phyloP scores from a whole-genome alignment of 2,888 invertebrate genomes.

The Empis livida region DNA sequence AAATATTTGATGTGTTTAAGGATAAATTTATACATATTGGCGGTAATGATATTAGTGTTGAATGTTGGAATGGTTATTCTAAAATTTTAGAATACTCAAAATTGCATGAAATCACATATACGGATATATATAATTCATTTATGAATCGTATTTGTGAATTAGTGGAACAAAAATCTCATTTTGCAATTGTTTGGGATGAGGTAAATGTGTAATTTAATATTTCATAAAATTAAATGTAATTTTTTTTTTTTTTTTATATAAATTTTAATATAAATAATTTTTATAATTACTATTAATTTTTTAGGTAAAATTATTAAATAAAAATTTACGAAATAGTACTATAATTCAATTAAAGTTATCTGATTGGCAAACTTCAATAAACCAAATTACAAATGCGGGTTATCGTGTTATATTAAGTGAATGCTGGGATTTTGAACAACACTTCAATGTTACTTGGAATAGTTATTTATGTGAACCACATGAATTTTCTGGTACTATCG shows the following conservation, averaged over 20 bases:
- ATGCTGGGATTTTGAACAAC: constrained; percentile 74
- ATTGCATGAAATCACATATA: constrained; percentile 39
- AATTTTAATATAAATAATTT: no score
- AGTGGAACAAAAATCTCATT: constrained; percentile 36
- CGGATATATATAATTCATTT: constrained; percentile 53
- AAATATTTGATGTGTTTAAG: constrained; percentile 53
- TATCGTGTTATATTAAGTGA: constrained; percentile 59
- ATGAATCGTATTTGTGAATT: constrained; percentile 47
- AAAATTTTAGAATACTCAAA: constrained; percentile 49
- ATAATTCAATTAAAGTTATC: constrained; percentile 72
- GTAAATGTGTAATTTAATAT: constrained; percentile 34
- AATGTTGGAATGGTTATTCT: constrained; percentile 66
- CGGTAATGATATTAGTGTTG: constrained; percentile 78
- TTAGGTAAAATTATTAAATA: constrained; percentile 26
- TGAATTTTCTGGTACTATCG: constrained; percentile 37
- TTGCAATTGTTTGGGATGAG: constrained; percentile 73
- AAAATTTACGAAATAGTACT: constrained; percentile 45
- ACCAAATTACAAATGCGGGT: constrained; percentile 46
- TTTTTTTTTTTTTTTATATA: not conserved
- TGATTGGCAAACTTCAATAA: constrained; percentile 15
- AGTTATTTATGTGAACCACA: constrained; percentile 59
- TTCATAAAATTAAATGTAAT: not conserved
- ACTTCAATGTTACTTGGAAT: constrained; percentile 53
- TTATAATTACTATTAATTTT: no score
- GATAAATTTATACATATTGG: constrained; percentile 82